These are phyloP conservation scores for Gila robusta DNA, from an alignment of 2,797 vertebrate species.

Conservation along the genomic window DNA sequence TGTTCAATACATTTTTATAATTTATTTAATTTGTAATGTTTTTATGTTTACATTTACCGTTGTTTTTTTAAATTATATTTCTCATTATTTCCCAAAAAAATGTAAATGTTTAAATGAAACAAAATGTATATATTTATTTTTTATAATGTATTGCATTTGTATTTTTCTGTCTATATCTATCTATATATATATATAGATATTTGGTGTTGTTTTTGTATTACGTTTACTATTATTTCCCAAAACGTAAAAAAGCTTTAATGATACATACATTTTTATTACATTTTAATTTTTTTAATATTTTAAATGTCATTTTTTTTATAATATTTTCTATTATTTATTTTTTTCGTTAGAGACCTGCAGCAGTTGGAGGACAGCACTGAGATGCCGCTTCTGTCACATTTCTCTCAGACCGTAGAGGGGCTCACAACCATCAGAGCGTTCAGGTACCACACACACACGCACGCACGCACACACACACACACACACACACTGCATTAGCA, in stretches of 20 bases:
- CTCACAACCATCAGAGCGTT: constrained; percentile 96
- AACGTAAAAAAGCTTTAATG: background rate
- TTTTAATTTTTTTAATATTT: background rate
- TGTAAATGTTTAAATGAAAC: background rate
- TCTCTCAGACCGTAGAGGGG: constrained; percentile 95
- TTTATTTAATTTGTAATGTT: background rate
- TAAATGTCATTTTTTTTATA: background rate
- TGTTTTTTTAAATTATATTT: background rate
- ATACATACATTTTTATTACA: background rate
- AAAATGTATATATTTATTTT: background rate
- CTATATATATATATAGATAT: too few species aligned
- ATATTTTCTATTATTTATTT: background rate
- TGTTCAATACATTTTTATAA: background rate
- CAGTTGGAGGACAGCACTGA: constrained; percentile 97
- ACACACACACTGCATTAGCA: background rate
- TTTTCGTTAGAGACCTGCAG: constrained; percentile 88
- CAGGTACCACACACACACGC: constrained; percentile 78
- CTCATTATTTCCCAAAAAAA: too few species aligned
- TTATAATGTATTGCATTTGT: background rate
- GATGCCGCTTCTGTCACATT: constrained; percentile 93
- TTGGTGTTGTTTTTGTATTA: too few species aligned
- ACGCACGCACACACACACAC: background rate
- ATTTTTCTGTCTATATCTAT: too few species aligned
- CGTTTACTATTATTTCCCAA: too few species aligned
- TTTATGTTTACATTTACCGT: background rate